Evolutionary conservation across 2,113 vertebrate genomes (phyloP), one percentile per base, ranked within the genome.

Genomic region (Chlamydotis undulata): DNA sequence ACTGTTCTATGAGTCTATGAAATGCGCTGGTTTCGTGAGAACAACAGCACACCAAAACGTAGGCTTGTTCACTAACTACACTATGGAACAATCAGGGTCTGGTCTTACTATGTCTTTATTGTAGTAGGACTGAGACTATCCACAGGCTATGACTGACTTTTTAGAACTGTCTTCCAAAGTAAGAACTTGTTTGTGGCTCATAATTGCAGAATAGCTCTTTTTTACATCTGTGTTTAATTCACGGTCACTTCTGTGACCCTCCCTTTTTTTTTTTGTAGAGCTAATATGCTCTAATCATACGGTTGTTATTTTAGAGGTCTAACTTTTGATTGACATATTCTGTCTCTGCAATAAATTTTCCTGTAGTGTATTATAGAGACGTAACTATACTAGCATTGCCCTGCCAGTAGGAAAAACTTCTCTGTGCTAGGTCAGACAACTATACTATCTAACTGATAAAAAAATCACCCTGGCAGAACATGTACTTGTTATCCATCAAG

Each of bases 121-220:
- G n/a, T 63, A 41, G 60, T 19, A 60, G 25, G 33, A 43, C 5
- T 59, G 56, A 83, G 49, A 67, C 43, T 71, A n/a, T 55, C 16
- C 56, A 77, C 6, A 78, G 47, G 37, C 31, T 81, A 19, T 0
- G 0, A 19, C 0, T 67, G 60, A 29, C 31, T 73, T 33, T 67
- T 85, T 28, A 52, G 10, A 73, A 83, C 10, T 57, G 9, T 55
- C 68, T 80, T 87, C 80, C 77, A 47, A 83, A 65, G 35, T 67
- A 28, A 61, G 26, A 37, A 73, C 61, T 71, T 67, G 12, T 65
- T 63, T 63, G 49, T 74, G 33, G 35, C 19, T 68, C 68, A 18
- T 50, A 78, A 74, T 21, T 67, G 23, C 14, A 78, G 31, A 73
- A 67, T 21, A 61, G 31, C 8, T 68, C 55, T 61, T 68, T 14